Base-by-base conservation (phyloP, 2,113 vertebrate genomes). In the Thinocorus orbignyianus region DNA sequence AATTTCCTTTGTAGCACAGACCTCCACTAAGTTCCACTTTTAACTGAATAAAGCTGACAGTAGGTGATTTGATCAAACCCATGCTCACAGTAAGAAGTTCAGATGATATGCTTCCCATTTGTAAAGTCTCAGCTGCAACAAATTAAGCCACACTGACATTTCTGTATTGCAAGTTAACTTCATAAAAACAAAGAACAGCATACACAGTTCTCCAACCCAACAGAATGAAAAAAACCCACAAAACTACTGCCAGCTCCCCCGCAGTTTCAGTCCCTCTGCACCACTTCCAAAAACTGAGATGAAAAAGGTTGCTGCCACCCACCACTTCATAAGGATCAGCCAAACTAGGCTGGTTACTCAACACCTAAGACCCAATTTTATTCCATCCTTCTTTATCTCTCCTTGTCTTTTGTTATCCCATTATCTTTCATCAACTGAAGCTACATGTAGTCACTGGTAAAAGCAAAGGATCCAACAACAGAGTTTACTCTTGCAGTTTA, bases 81-180 rank as follows among this genome's bases (percentile, higher is more conserved):
- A 72, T 0, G 0, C 30, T 84, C 49, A 26, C 77, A 68, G 54
- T 46, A 90, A 68, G 64, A 88, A 80, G 70, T 93, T 80, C 81
- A 92, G 88, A 92, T n/a, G 93, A 82, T 52, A 93, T 19, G 26
- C 55, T 78, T 88, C 72, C 79, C 90, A 68, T 55, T 94, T 88
- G 79, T 61, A 76, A 49, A 86, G 83, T 64, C 61, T 96, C 95
- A 92, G 86, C 96, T 96, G 95, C 83, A 96, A 91, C 57, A 73
- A 96, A 89, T 97, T 94, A 96, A 76, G 25, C 54, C 30, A 61
- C 69, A 76, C 52, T 85, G 92, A 94, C 95, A 93, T 95, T 94
- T 92, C 80, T 93, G 70, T 65, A 93, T 30, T 89, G 42, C 37
- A 80, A 92, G 86, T 79, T 89, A 94, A 92, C 81, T 96, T 94